Percentiles rank a stretch among this genome's conserved stretches.
Conservation (phyloP, 2,797 vertebrate genomes). For the Sebastes reedi region DNA sequence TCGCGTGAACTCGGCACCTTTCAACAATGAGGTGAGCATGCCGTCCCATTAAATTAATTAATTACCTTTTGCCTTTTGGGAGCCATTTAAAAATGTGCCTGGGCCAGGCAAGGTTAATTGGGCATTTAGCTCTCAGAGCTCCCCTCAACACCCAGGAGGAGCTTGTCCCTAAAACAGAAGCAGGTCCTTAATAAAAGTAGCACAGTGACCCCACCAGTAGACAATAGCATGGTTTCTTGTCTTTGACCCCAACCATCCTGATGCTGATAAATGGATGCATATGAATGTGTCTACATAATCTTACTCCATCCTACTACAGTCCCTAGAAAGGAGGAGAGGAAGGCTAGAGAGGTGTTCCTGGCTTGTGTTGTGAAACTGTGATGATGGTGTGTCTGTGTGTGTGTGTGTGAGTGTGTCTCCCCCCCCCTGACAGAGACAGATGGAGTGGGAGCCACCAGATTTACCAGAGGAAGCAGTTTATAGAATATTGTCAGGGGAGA, state of each 20-base stretch:
- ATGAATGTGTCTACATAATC: constrained; percentile 24
- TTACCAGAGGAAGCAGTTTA: constrained; percentile 84
- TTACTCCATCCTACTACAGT: constrained; percentile 16
- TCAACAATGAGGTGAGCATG: constrained; percentile 74
- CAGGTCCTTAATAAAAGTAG: constrained; percentile 74
- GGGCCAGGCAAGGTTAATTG: constrained; percentile 84
- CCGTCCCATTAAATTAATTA: constrained; percentile 80
- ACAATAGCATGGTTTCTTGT: constrained; percentile 49
- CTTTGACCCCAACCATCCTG: constrained; percentile 54
- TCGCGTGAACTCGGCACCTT: constrained; percentile 71
- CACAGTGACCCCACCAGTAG: constrained; percentile 71
- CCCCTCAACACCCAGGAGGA: constrained; percentile 73
- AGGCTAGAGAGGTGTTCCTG: constrained; percentile 42
- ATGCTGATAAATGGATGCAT: constrained; percentile 52
- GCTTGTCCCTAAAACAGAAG: constrained; percentile 77
- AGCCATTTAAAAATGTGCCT: constrained; percentile 80
- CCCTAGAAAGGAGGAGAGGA: constrained; percentile 23
- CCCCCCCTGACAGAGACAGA: constrained; percentile 82
- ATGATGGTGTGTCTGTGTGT: constrained; percentile 36
- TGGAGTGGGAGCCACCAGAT: constrained; percentile 79
- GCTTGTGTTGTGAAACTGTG: constrained; percentile 56
- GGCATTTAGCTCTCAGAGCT: constrained; percentile 75
- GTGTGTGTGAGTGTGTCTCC: constrained; percentile 31
- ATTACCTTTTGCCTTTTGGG: constrained; percentile 80
- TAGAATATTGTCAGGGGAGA: constrained; percentile 82